These are phyloP conservation scores for Fragum sueziense DNA, from an alignment of 2,888 invertebrate species.

Conservation along the genomic window DNA sequence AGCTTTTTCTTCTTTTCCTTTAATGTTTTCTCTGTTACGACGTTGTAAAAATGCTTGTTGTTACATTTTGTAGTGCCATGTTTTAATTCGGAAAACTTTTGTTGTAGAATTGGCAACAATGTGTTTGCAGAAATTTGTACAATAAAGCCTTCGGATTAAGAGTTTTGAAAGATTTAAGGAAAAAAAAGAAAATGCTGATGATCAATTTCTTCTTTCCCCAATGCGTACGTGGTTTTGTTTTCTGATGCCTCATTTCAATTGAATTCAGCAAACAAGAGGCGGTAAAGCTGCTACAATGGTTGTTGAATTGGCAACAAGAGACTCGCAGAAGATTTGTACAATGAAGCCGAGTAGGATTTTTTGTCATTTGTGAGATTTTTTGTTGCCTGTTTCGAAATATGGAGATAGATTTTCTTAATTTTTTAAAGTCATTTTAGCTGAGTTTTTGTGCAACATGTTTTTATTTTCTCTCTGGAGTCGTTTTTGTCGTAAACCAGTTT, in stretches of 20 bases:
- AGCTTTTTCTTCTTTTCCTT: too few relatives aligned
- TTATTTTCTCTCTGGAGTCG: not conserved
- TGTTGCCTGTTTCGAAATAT: constrained; percentile 13
- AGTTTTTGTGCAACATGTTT: not conserved
- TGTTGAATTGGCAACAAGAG: constrained; percentile 6
- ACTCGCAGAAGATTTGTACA: not conserved
- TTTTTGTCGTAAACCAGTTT: not conserved
- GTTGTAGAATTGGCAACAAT: too few relatives aligned
- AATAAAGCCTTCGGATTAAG: too few relatives aligned
- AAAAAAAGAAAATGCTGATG: too few relatives aligned
- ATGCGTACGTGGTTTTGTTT: not conserved
- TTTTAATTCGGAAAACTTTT: too few relatives aligned
- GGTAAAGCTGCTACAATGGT: constrained; percentile 5
- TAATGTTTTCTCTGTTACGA: too few relatives aligned
- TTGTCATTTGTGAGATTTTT: constrained; percentile 11
- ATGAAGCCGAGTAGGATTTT: not conserved
- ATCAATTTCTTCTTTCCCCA: too few relatives aligned
- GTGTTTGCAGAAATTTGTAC: too few relatives aligned
- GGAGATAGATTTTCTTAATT: constrained; percentile 14
- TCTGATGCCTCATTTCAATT: not conserved
- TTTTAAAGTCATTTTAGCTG: not conserved
- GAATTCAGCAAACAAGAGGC: constrained; percentile 8
- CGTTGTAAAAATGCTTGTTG: too few relatives aligned
- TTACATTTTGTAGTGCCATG: too few relatives aligned
- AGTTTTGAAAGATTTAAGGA: too few relatives aligned